phyloP scores from a whole-genome alignment of 1,140 invertebrate genomes.

The Uloborus diversus region DNA sequence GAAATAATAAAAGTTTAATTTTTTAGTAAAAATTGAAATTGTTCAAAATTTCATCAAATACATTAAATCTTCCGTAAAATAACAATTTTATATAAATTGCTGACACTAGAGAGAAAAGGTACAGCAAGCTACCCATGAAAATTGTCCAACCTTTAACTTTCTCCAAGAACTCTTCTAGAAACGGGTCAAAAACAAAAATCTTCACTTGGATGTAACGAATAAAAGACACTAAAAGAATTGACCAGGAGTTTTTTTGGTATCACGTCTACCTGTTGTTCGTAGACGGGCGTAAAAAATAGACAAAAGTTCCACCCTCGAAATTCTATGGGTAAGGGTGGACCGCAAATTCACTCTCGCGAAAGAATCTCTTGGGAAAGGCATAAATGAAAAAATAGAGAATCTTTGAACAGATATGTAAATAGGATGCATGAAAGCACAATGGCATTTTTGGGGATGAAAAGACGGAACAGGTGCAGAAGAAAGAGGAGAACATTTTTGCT shows the following conservation, averaged over 20 bases:
- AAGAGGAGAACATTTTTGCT: background rate
- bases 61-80: too few relatives aligned
- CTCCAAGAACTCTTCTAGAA: too few relatives aligned
- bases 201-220: conserved; percentile 10
- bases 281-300: conserved; percentile 23
- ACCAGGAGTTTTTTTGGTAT: conserved; percentile 7
- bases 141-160: too few relatives aligned
- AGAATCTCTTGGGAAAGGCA: background rate
- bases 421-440: background rate
- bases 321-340: conserved; percentile 38
- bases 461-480: too few relatives aligned
- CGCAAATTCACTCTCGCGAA: too few relatives aligned
- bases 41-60: too few relatives aligned
- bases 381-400: conserved; percentile 2
- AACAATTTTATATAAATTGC: too few relatives aligned
- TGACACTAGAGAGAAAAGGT: too few relatives aligned
- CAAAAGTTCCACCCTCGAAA: conserved; percentile 20
- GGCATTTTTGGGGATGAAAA: conserved; percentile 24
- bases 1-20: too few relatives aligned
- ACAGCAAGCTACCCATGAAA: too few relatives aligned
- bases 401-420: conserved; percentile 16
- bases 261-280: conserved; percentile 13
- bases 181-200: background rate
- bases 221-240: conserved; percentile 27
- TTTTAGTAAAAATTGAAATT: too few relatives aligned